These are phyloP conservation scores for Lathamus discolor DNA, from an alignment of 2,113 vertebrate genomes.

Conservation along the genomic window DNA sequence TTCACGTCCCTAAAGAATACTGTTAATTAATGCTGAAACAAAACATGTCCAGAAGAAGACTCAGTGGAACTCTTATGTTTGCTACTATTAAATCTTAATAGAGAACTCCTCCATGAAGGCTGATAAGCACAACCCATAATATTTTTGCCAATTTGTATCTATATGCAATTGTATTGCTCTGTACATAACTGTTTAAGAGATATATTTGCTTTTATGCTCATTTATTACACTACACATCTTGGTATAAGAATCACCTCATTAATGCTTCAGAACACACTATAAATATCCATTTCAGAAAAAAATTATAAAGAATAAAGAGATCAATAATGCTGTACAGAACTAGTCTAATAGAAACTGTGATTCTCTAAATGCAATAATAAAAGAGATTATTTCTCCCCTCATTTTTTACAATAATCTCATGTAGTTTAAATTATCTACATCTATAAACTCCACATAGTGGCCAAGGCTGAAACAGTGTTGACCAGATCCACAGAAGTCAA, in stretches of 20 bases:
- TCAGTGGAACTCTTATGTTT: not conserved
- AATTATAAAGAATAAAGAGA: not conserved
- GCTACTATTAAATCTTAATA: not conserved
- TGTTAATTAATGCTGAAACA: not conserved
- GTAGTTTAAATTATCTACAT: constrained; percentile 44
- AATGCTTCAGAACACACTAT: not conserved
- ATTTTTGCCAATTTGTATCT: not conserved
- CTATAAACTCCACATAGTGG: not conserved
- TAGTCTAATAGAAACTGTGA: not conserved
- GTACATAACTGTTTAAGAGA: not conserved
- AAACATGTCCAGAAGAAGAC: not conserved
- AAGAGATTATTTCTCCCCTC: not conserved
- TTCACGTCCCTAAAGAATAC: not conserved
- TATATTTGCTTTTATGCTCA: not conserved
- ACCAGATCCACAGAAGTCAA: constrained; percentile 51
- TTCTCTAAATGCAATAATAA: constrained; percentile 6
- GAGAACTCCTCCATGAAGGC: not conserved
- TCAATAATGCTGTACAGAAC: not conserved
- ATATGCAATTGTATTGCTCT: not conserved
- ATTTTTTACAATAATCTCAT: constrained; percentile 7
- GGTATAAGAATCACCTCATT: not conserved
- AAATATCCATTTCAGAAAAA: constrained; percentile 18
- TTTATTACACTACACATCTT: not conserved
- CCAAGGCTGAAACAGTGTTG: not conserved
- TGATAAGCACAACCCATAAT: not conserved